phyloP scores from a whole-genome alignment of 2,888 invertebrate genomes.

The Bombylius discolor region DNA sequence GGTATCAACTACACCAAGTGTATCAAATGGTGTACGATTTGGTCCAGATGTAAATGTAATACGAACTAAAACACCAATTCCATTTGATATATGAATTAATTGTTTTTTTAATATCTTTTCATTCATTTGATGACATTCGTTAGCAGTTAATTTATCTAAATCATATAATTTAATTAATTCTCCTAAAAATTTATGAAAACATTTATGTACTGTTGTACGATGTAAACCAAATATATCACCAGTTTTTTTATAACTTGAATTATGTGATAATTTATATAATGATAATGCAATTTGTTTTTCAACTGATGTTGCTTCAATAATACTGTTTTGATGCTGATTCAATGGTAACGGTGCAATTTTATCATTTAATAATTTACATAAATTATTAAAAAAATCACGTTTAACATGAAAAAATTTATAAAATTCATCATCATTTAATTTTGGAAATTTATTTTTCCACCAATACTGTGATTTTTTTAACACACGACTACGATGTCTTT shows the following conservation, averaged over 20 bases:
- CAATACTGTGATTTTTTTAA: background rate
- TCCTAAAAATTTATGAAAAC: background rate
- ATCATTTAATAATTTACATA: background rate
- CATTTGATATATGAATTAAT: background rate
- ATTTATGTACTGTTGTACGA: background rate
- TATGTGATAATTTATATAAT: slow-evolving; percentile 1
- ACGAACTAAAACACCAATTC: background rate
- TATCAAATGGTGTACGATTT: background rate
- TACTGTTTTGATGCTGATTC: background rate
- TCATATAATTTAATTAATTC: background rate
- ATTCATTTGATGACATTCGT: background rate
- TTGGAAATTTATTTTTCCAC: slow-evolving; percentile 3
- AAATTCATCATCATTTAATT: background rate
- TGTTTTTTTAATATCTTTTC: background rate
- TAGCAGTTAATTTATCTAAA: background rate
- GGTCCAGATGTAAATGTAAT: background rate
- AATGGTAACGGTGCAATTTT: background rate
- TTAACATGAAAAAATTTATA: background rate
- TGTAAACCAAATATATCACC: background rate
- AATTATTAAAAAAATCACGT: background rate
- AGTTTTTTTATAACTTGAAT: background rate
- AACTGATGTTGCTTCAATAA: background rate
- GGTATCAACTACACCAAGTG: background rate
- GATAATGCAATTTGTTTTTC: slow-evolving; percentile 1
- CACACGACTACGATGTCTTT: background rate